Evolutionary conservation across 2,888 invertebrate genomes (phyloP), one percentile per base, ranked within the genome.

Genomic region (Luperina nickerlii): DNA sequence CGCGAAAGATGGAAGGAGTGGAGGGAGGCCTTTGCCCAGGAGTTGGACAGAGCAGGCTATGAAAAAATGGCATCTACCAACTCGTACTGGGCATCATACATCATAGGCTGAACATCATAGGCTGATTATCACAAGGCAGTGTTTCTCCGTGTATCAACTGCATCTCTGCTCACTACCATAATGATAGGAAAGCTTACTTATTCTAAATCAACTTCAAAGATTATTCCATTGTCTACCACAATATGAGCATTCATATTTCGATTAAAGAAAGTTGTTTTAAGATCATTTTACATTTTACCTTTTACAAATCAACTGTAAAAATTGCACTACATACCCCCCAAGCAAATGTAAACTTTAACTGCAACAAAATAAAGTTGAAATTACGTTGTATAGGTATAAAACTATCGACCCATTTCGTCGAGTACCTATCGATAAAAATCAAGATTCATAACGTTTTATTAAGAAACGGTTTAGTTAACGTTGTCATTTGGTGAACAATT

Each of bases 391-490:
- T 45, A 38, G 6, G 38, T 38, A 38, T 70, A 48, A 38, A 60
- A 70, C 54, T 73, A 75, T 82, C 87, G 80, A 81, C 81, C 84
- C 68, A 83, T 88, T 87, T 88, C 73, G 79, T 88, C 78, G 73
- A 79, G 74, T 67, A 38, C 38, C 38, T 38, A 87, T 89, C 86
- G 92, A 93, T 93, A 92, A 90, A 62, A 89, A 94, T 94, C 93
- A 91, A 91, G 92, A 89, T 87, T 87, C 83, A 81, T 83, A 87
- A 88, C 82, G 86, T 86, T 92, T 93, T 92, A 90, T 92, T 91
- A 91, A 92, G 92, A 92, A 90, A 92, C 92, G 93, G 92, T 93
- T 94, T 92, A 93, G 92, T 93, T 92, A 92, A 91, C 92, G 91
- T 91, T 93, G 93, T 94, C 94, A 91, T 92, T 91, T 91, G 92